These are phyloP conservation scores for Tupaia chinensis DNA, from an alignment of 2,113 vertebrate genomes.

Conservation along the genomic window DNA sequence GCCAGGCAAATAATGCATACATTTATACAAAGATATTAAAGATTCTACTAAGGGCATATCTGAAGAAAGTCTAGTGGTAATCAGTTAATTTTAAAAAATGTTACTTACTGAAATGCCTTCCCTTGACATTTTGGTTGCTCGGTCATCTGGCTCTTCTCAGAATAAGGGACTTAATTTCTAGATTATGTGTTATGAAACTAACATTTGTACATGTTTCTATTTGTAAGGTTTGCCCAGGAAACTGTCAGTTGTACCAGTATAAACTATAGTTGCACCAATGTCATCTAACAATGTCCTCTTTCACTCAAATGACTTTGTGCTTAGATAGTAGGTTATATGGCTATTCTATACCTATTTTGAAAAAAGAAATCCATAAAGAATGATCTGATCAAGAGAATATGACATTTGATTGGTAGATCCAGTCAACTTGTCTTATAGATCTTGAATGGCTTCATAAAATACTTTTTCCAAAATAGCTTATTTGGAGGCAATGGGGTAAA, in stretches of 20 bases:
- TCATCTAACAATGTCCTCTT: neutral
- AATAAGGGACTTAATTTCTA: neutral
- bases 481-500: neutral
- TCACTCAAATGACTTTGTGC: neutral
- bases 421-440: neutral
- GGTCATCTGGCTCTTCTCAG: neutral
- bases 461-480: neutral
- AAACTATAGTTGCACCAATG: neutral
- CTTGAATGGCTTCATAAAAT: neutral
- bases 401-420: neutral
- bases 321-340: neutral
- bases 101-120: neutral
- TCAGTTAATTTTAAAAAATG: neutral
- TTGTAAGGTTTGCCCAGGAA: neutral
- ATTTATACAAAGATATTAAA: neutral
- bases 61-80: neutral
- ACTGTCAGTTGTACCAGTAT: neutral
- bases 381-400: conserved; percentile 1
- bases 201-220: neutral
- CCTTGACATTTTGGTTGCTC: neutral
- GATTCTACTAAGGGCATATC: neutral
- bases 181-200: neutral
- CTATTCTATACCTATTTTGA: neutral
- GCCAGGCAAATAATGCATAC: neutral
- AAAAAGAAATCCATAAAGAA: neutral